These are phyloP conservation scores for Rhea pennata DNA, from an alignment of 2,113 vertebrate species.

Conservation along the genomic window DNA sequence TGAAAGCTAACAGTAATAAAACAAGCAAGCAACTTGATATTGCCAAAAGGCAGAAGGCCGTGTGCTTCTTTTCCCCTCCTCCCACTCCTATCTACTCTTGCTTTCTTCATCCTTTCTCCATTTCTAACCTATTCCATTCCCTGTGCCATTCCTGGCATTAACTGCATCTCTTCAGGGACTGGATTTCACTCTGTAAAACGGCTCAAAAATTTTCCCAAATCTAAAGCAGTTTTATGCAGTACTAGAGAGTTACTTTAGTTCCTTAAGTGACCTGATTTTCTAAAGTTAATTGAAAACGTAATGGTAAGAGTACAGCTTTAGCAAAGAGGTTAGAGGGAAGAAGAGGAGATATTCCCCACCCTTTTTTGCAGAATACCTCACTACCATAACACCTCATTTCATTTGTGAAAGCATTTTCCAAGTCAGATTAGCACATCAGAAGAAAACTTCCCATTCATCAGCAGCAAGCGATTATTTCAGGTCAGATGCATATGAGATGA, in stretches of 20 bases:
- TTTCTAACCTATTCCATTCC: neutral
- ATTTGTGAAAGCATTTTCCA: neutral
- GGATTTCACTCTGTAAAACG: neutral
- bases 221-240: too few relatives aligned
- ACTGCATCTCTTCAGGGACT: neutral
- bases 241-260: neutral
- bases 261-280: neutral
- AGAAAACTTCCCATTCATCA: neutral
- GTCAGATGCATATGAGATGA: neutral
- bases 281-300: neutral
- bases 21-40: neutral
- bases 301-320: neutral
- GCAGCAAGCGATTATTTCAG: neutral
- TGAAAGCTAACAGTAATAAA: neutral
- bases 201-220: neutral
- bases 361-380: neutral
- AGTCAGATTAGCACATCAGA: neutral
- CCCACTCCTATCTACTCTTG: neutral
- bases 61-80: neutral
- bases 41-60: accelerated
- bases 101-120: neutral
- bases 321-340: neutral
- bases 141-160: neutral
- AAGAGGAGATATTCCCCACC: neutral
- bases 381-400: too few relatives aligned